A percentile compares a stretch with the other conserved stretches of the same genome.
Evolutionary conservation across 2,888 invertebrate species (phyloP).

Genomic region (Galeruca laticollis): DNA sequence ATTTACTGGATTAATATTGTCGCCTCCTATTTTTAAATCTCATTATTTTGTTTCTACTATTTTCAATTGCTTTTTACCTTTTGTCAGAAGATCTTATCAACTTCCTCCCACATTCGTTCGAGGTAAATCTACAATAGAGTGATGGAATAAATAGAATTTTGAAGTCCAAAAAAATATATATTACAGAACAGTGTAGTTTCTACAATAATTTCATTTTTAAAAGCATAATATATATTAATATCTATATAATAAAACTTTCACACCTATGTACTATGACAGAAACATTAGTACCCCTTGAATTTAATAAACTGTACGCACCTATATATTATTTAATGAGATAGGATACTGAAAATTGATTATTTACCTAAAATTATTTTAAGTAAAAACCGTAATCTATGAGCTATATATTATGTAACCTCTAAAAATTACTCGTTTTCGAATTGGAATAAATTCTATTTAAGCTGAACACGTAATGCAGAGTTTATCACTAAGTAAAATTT

Average conservation of each 20-base stretch:
- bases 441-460: slow-evolving; percentile 47
- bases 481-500: slow-evolving; percentile 1
- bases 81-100: too few relatives aligned
- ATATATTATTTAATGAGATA: slow-evolving; percentile 45
- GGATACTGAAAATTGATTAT: slow-evolving; percentile 47
- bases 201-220: slow-evolving; percentile 53
- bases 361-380: slow-evolving; percentile 53
- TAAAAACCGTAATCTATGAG: slow-evolving; percentile 50
- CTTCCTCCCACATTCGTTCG: too few relatives aligned
- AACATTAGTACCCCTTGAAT: slow-evolving; percentile 56
- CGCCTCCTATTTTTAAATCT: too few relatives aligned
- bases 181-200: slow-evolving; percentile 57
- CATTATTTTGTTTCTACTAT: too few relatives aligned
- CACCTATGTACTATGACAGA: slow-evolving; percentile 58
- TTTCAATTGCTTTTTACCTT: too few relatives aligned
- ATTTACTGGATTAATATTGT: too few relatives aligned
- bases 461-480: slow-evolving; percentile 46
- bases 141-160: neutral
- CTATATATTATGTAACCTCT: slow-evolving; percentile 37
- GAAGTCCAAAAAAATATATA: slow-evolving; percentile 56
- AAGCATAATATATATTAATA: slow-evolving; percentile 62
- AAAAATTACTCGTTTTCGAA: slow-evolving; percentile 43
- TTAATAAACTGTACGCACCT: slow-evolving; percentile 49
- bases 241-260: slow-evolving; percentile 61
- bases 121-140: neutral